Evolutionary conservation across 2,888 invertebrate species (phyloP), one percentile per base, ranked within the genome.

Genomic region (Acronicta leporina): DNA sequence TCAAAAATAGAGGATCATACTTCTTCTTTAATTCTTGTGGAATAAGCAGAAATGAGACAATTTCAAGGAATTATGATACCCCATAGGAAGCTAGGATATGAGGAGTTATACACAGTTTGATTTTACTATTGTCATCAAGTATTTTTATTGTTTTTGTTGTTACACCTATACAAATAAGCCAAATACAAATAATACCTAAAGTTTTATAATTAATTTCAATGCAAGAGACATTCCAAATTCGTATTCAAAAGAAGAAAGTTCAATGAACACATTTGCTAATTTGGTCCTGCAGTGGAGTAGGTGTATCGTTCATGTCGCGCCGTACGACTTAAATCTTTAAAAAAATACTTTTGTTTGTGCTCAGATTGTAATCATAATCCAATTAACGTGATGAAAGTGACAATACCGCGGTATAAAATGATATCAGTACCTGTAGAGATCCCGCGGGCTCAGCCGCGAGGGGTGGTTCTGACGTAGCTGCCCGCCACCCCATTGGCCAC

Each of bases 391-490:
- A 62, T 68, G 53, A 64, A 70, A 68, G 66, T 52, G 56, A 52
- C 50, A 63, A 66, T 51, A 35, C 49, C 58, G 59, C 53, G 50
- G 43, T 53, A 65, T 46, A 79, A 79, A 81, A 76, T 77, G 48
- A 72, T 82, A 80, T 79, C 75, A 77, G 78, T 80, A 79, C 75
- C 74, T 73, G 64, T 76, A 71, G 75, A 63, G 72, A 71, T 81
- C 82, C 77, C 82, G 75, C 69, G 78, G 82, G 85, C 77, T 78
- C 72, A 71, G 66, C 69, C 65, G 60, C 59, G 73, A 57, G 69
- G 63, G 73, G 63, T 42, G 80, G 81, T 73, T 75, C 80, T 90
- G 88, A 88, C 89, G 89, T 91, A 83, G 85, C 81, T 71, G 64
- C 73, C 81, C 80, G 63, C 81, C 79, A 71, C 64, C 70, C 68